Evolutionary conservation across 2,797 vertebrate species (phyloP), one percentile per base, ranked within the genome.

Genomic region (Crocidura indochinensis): DNA sequence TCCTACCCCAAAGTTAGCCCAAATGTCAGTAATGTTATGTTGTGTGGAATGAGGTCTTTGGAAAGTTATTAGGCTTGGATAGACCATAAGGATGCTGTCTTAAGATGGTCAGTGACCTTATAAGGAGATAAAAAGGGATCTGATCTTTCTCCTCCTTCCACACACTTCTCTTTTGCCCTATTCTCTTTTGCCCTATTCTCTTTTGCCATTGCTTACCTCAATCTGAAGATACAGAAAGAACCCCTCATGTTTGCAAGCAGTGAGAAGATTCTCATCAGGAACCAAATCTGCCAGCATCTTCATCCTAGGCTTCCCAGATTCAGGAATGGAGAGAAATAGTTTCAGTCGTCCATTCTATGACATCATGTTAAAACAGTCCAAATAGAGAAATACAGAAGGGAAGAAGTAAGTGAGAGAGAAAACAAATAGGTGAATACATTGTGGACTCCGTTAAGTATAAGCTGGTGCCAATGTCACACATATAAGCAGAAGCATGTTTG

Each of bases 391-490:
- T 15, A 22, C 46, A 38, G 56, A 64, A 56, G 27, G 53, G 15
- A 8, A 71, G 69, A 73, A 31, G 8, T 44, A 44, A 85, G 31
- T 26, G 10, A 49, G 49, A n/a, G 29, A 76, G 68, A 47, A 56
- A 67, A 56, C 20, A 15, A 46, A 60, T 75, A 56, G 56, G 56
- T 19, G 5, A 7, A 60, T 60, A 15, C 4, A 72, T 84, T 38
- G 49, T 86, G 73, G 49, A 67, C 80, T 17, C n/a, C 20, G 8
- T 62, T 80, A 27, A 76, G 84, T 75, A 24, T 71, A 69, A 69
- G 85, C 46, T n/a, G 49, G 24, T 49, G 24, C n/a, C 29, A 20
- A 60, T 85, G 22, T 82, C 73, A 31, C 53, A 75, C 29, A 62
- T 56, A 3, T 46, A 72, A 72, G 47, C 8, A 6, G 26, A 47